Evolutionary conservation across 2,113 vertebrate species (phyloP).

Genomic region (Craseonycteris thonglongyai): DNA sequence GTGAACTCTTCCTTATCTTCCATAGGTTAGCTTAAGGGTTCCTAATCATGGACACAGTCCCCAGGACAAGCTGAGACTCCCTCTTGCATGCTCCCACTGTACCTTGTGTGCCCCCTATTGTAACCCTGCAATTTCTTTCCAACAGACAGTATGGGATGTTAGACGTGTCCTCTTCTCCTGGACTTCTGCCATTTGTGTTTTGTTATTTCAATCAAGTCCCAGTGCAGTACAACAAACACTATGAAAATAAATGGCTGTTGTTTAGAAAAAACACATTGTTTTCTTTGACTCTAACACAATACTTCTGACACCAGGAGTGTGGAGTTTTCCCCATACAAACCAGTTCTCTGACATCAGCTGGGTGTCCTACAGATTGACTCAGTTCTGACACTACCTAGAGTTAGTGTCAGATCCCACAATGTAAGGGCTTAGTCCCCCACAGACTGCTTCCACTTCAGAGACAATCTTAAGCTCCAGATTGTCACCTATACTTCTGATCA

Average conservation of each 20-base stretch:
- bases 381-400: not conserved
- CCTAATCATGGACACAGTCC: not conserved
- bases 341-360: not conserved
- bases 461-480: not conserved
- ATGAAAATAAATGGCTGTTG: not conserved
- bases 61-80: not conserved
- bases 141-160: not conserved
- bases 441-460: not conserved
- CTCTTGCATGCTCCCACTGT: not conserved
- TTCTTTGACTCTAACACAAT: not conserved
- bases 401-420: not conserved
- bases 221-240: not conserved
- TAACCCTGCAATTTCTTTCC: not conserved
- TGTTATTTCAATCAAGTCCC: not conserved
- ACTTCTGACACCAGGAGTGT: not conserved
- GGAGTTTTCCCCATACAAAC: not conserved
- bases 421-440: fast-evolving
- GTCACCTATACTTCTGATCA: not conserved
- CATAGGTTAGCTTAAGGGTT: not conserved
- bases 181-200: not conserved
- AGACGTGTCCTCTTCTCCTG: not conserved
- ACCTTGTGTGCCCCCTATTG: not conserved
- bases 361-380: not conserved
- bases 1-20: not conserved
- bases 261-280: not conserved